Evolutionary conservation across 2,888 invertebrate genomes (phyloP).

Genomic region (Apamea epomidion): DNA sequence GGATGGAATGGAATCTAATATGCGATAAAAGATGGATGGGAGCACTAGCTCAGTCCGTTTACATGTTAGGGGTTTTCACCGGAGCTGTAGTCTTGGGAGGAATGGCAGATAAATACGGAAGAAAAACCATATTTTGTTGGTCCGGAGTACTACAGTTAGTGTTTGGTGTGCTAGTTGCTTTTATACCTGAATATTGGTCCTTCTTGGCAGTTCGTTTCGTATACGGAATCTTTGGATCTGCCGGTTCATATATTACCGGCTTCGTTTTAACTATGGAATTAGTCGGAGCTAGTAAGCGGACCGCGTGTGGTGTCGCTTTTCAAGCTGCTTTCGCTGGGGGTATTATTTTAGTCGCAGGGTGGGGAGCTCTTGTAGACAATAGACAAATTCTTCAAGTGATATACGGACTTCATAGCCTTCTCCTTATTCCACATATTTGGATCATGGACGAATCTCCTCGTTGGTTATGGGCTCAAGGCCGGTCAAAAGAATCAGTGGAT

Average conservation of each 20-base stretch:
- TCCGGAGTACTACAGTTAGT: conserved; percentile 94
- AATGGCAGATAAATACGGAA: conserved; percentile 95
- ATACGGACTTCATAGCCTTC: conserved; percentile 94
- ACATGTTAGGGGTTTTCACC: conserved; percentile 96
- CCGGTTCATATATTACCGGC: conserved; percentile 93
- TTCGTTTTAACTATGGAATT: conserved; percentile 95
- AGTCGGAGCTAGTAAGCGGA: conserved; percentile 94
- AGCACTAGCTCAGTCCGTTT: conserved; percentile 94
- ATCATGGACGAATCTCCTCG: conserved; percentile 96
- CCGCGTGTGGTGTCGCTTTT: conserved; percentile 95
- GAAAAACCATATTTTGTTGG: conserved; percentile 95
- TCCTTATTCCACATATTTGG: conserved; percentile 96
- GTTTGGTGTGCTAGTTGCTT: conserved; percentile 93
- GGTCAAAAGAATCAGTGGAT: conserved; percentile 92
- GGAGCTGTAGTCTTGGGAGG: conserved; percentile 95
- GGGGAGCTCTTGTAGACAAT: conserved; percentile 94
- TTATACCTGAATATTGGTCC: conserved; percentile 94
- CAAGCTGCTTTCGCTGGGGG: conserved; percentile 95
- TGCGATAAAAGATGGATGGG: conserved; percentile 95
- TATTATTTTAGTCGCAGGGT: conserved; percentile 95
- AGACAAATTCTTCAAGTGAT: conserved; percentile 94
- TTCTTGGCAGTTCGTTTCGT: conserved; percentile 93
- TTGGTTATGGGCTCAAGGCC: conserved; percentile 96
- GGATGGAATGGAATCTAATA: conserved; percentile 96
- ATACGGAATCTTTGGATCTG: conserved; percentile 95